Evolutionary conservation across 1,140 invertebrate species (phyloP), one percentile per base, ranked within the genome.

Genomic region (Hylaeus anthracinus): DNA sequence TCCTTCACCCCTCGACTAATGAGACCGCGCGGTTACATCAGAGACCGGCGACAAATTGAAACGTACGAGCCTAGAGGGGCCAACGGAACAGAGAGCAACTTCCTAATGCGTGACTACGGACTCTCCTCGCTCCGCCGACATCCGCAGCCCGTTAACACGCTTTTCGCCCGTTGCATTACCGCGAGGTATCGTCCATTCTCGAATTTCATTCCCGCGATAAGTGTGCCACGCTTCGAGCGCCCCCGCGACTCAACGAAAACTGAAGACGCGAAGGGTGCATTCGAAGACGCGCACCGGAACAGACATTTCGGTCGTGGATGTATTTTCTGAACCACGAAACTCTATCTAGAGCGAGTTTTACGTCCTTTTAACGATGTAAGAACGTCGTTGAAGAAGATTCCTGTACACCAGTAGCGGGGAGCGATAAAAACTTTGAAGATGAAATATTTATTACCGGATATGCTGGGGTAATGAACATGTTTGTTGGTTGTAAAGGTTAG

Each of bases 1-100:
- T 88, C 79, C 86, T 86, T 88, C 85, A 72, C 77, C 83, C 82
- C 85, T 87, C 88, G 86, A 91, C 91, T 92, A 92, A 93, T 92
- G 91, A 92, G 90, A 92, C 89, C 88, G 91, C 88, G 88, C 86
- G 90, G 91, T 92, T 92, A 92, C 90, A 91, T 92, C 91, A 92
- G 86, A 91, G 88, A 83, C 90, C 86, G 86, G 83, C 86, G 90
- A 92, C 92, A 92, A 92, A 92, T 92, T 92, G 92, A 92, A 92
- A 92, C 89, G 92, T 91, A 92, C 91, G 91, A 92, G 88, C 86
- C 91, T 88, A 85, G 81, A 90, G 90, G 88, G 90, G 84, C 78
- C 77, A 79, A 26, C 72, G 72, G 75, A 82, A 76, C 66, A 82
- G 79, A 82, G 84, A 87, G 82, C 84, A 88, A 88, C 87, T 86